Base-by-base conservation (phyloP, 1,140 invertebrate species). In the Lasaia peninsularis region DNA sequence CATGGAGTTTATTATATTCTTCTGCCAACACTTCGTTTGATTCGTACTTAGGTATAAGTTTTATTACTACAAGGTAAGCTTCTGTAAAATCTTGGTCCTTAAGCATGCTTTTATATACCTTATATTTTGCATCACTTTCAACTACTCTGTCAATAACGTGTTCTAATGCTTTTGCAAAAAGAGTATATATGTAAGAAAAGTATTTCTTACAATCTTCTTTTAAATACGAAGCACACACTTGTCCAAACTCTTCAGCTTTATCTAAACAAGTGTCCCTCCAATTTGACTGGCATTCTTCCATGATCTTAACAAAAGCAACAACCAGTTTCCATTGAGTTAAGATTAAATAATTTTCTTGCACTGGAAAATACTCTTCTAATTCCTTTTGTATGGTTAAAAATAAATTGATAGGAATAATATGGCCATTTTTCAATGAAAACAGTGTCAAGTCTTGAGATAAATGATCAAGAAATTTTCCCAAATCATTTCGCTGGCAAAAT, bases 151-250 rank as follows among this genome's bases (percentile, higher is more conserved):
- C 7, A n/a, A 55, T 31, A 20, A 55, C 10, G 5, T 55, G 0
- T 32, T 56, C 9, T 21, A 72, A 56, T 14, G 67, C 68, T 61
- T 62, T 69, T 31, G 60, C 52, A 55, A 72, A 79, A 28, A 77
- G 62, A 51, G 67, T 54, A 21, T 83, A 75, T 48, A 83, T 78
- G 14, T 65, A 61, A 10, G 72, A 52, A 52, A 78, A 80, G 51
- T 65, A 58, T 24, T 63, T 63, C 14, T 57, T 49, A 6, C 74
- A 69, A 58, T 83, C 74, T 20, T 73, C 48, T 55, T 61, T 72
- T 37, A 83, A 68, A 55, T 62, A 57, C 3, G 67, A 50, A n/a
- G 60, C 31, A 50, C 72, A 75, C 9, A 52, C 51, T 52, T 69
- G 59, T 3, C 69, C 68, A 51, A 75, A 71, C 18, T 68, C 55